phyloP scores from a whole-genome alignment of 2,888 invertebrate species.

The Thelaira solivaga region DNA sequence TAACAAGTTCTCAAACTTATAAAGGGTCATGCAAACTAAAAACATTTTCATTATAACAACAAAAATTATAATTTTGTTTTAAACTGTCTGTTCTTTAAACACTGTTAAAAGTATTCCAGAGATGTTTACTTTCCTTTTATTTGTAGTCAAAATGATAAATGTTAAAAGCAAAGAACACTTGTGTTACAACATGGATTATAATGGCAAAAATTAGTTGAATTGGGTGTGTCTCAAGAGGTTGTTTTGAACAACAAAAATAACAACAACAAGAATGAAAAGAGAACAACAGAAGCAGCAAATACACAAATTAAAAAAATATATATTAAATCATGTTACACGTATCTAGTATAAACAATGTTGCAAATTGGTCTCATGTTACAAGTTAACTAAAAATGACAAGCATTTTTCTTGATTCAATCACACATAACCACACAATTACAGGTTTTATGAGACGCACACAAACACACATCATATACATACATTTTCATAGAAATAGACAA shows the following conservation, averaged over 20 bases:
- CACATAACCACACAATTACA: not conserved
- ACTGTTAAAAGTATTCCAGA: conserved; percentile 15
- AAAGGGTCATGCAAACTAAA: too few relatives aligned
- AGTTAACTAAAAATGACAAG: conserved; percentile 43
- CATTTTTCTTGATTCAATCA: not conserved
- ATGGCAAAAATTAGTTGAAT: conserved; percentile 48
- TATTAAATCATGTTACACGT: conserved; percentile 44
- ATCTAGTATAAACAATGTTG: conserved; percentile 47
- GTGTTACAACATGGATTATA: conserved; percentile 29
- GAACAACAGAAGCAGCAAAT: not conserved
- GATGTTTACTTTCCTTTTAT: conserved; percentile 3
- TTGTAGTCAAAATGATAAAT: conserved; percentile 53
- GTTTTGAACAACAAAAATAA: conserved; percentile 2
- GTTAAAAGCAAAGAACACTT: conserved; percentile 30
- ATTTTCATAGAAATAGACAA: too few relatives aligned
- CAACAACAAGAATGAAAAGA: not conserved
- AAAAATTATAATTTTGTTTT: not conserved
- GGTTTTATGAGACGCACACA: not conserved
- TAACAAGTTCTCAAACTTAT: too few relatives aligned
- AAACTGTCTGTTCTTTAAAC: not conserved
- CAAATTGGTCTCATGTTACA: conserved; percentile 59
- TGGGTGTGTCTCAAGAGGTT: conserved; percentile 54
- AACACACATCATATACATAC: too few relatives aligned
- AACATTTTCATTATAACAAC: too few relatives aligned
- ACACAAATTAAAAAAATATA: conserved; percentile 1